phyloP scores from a whole-genome alignment of 2,113 vertebrate genomes.

The Bufo bufo region DNA sequence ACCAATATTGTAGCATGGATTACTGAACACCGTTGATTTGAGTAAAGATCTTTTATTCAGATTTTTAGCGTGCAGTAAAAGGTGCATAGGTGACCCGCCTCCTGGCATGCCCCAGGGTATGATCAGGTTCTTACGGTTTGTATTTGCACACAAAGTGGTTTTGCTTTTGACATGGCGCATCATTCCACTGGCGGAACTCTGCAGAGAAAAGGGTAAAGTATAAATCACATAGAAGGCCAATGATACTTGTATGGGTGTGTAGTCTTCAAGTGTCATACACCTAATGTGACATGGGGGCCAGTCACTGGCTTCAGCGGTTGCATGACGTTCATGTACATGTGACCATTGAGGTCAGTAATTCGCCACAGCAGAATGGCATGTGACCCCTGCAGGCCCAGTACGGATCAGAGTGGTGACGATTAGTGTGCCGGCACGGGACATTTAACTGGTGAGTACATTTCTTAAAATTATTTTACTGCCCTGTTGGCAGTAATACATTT shows the following conservation, averaged over 20 bases:
- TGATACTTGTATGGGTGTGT: not conserved
- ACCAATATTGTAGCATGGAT: not conserved
- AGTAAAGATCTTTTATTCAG: constrained; percentile 30
- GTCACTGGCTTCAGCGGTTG: too few relatives aligned
- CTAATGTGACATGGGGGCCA: too few relatives aligned
- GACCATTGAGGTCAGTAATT: too few relatives aligned
- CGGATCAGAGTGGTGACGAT: too few relatives aligned
- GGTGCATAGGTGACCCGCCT: constrained; percentile 1
- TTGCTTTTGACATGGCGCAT: constrained; percentile 32
- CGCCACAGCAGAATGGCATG: too few relatives aligned
- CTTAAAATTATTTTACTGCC: too few relatives aligned
- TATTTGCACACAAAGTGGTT: constrained; percentile 55
- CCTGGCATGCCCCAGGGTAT: not conserved
- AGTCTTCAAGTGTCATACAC: not conserved
- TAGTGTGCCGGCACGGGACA: too few relatives aligned
- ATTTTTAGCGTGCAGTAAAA: not conserved
- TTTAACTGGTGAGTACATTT: too few relatives aligned
- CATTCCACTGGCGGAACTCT: constrained; percentile 35
- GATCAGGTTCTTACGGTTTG: constrained; percentile 46
- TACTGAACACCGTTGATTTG: constrained; percentile 19
- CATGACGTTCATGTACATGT: too few relatives aligned
- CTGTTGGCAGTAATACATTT: too few relatives aligned
- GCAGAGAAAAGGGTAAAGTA: not conserved
- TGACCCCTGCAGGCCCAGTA: too few relatives aligned
- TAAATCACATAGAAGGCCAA: not conserved